phyloP scores from a whole-genome alignment of 2,113 vertebrate genomes.

The Phyllostomus discolor region DNA sequence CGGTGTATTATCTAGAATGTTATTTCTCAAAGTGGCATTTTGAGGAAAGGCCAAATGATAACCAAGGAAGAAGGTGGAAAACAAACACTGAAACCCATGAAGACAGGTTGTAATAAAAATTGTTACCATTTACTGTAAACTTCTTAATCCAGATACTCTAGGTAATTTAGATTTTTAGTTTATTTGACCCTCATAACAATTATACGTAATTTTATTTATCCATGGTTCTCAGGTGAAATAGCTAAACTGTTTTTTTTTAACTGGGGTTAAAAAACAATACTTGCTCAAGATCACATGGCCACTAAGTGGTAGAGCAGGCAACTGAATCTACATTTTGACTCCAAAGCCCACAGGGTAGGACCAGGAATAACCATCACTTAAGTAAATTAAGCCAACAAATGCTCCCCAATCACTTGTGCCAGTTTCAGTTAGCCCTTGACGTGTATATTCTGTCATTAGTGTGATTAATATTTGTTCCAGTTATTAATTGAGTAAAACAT shows the following conservation, averaged over 20 bases:
- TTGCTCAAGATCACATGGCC: neutral
- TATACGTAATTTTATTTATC: neutral
- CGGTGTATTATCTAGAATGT: neutral
- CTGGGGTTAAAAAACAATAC: neutral
- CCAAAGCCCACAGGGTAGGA: neutral
- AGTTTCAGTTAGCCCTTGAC: conserved; percentile 28
- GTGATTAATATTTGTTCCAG: conserved; percentile 52
- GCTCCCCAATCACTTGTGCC: neutral
- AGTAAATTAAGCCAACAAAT: conserved; percentile 12
- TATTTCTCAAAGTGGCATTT: neutral
- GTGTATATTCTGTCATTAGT: conserved; percentile 9
- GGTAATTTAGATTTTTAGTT: neutral
- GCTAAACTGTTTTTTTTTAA: neutral
- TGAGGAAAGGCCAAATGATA: neutral
- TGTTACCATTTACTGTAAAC: neutral
- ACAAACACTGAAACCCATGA: neutral
- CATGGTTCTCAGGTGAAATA: neutral
- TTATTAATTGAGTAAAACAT: conserved; percentile 52
- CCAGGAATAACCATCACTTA: neutral
- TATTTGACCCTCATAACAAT: neutral
- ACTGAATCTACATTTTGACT: neutral
- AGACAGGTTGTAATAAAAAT: neutral
- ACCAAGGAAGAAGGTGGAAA: neutral
- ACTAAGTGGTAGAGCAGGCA: neutral
- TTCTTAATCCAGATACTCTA: neutral